Base-by-base conservation (phyloP, 2,888 invertebrate genomes). In the Acleris sparsana region DNA sequence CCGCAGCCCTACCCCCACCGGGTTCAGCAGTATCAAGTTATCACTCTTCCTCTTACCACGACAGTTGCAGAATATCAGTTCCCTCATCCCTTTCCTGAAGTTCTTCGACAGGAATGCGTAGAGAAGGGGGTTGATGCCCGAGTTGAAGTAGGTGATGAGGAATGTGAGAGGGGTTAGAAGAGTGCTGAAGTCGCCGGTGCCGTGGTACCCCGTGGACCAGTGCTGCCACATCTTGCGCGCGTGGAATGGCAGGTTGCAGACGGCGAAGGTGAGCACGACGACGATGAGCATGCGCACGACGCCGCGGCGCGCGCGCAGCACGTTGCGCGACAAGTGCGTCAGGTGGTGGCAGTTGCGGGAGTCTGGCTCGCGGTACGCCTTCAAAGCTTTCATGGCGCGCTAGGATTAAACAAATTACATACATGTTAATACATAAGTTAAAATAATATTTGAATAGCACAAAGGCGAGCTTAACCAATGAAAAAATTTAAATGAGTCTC, bases 231-330 rank as follows among this genome's bases (percentile, higher is more conserved):
- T 95, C 83, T 97, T 97, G 46, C 97, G 94, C 1, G 96, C 96
- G 88, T 98, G 98, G 88, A 97, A 96, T 0, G 98, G 98, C 69
- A 98, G 90, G 85, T 98, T 97, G 89, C 98, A 97, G 46, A 97
- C 81, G 17, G 97, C 97, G 86, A 98, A 98, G 61, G 97, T 96
- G 72, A 97, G 93, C 57, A 98, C 97, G 56, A 98, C 96, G 33
- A 97, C 96, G 70, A 98, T 96, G 73, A 98, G 93, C 95, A 98
- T 96, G 70, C 97, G 95, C 73, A 98, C 97, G 57, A 98, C 98
- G 56, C 97, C 96, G 43, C 97, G 94, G 20, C 97, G 94, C 29
- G 97, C 97, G 60, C 95, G 94, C 69, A 97, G 86, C 13, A 96
- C 96, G 82, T 96, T 96, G 75, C 95, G 95, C 58, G 96, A 95